Percentiles rank a stretch among this genome's conserved stretches.
These are phyloP conservation scores for Aradophagus sp. DNA, from an alignment of 1,140 invertebrate genomes.

Conservation along the genomic window DNA sequence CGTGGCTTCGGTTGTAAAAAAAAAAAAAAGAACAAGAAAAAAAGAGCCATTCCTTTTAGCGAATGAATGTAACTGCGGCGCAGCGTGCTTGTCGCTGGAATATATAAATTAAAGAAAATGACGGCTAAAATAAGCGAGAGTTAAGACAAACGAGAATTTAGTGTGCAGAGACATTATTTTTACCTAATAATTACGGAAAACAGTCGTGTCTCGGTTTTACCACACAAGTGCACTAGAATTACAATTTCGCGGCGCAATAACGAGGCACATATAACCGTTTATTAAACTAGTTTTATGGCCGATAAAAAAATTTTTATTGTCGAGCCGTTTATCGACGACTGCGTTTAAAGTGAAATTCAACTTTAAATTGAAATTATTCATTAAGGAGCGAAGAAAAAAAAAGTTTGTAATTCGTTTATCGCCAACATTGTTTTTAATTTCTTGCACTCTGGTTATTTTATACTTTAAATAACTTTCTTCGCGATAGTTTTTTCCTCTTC, in stretches of 20 bases:
- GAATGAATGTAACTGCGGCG: slow-evolving; percentile 26
- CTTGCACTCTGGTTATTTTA: too few relatives aligned
- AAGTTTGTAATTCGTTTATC: too few relatives aligned
- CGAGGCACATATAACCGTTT: slow-evolving; percentile 11
- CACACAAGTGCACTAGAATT: slow-evolving; percentile 25
- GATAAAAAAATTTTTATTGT: too few relatives aligned
- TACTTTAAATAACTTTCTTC: too few relatives aligned
- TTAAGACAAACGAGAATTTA: slow-evolving; percentile 39
- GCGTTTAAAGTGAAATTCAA: slow-evolving; percentile 10
- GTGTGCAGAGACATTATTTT: slow-evolving; percentile 32
- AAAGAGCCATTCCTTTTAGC: slow-evolving; percentile 17
- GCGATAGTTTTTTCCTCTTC: too few relatives aligned
- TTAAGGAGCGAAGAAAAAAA: too few relatives aligned
- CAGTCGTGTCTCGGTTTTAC: slow-evolving; percentile 24
- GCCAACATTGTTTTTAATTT: too few relatives aligned
- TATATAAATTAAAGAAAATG: slow-evolving; percentile 46
- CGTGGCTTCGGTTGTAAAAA: slow-evolving; percentile 16
- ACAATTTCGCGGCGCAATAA: slow-evolving; percentile 12
- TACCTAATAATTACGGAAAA: slow-evolving; percentile 40
- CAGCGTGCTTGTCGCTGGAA: slow-evolving; percentile 4
- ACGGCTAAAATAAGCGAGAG: slow-evolving; percentile 39
- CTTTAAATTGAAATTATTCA: too few relatives aligned
- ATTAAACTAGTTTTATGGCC: too few relatives aligned
- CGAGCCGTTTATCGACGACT: slow-evolving; percentile 9
- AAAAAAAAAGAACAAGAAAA: not conserved